Evolutionary conservation across 2,797 vertebrate genomes (phyloP), one percentile per base, ranked within the genome.

Genomic region (Cercopithecus mitis): DNA sequence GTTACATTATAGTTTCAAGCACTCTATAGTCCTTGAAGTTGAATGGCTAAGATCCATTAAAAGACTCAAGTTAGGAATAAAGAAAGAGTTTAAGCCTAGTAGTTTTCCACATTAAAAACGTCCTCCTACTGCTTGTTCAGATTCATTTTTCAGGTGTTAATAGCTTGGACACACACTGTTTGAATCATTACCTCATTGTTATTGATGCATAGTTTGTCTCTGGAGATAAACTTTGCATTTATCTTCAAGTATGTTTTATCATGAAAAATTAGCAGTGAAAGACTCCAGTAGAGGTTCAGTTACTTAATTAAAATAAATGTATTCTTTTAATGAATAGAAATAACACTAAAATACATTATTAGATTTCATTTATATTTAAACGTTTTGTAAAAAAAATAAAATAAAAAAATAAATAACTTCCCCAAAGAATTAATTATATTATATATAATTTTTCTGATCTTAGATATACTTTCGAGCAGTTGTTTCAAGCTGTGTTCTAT

Each of bases 331-430:
- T 97, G 81, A 96, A 93, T 96, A 97, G 91, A 97, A 98, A 98
- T 98, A 98, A 98, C 84, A 67, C 96, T 89, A 98, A 98, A 98
- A 89, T 45, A 96, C 58, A 94, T 94, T 75, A 88, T 97, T 98
- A 98, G 81, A 98, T 98, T 97, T 97, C 98, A 98, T 97, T 98
- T 98, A 91, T 98, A 97, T 97, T 98, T 98, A 97, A 98, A 83
- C 30, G 5, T 81, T 77, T 73, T 41, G 7, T 43, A 8, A 43
- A 24, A 24, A 14, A 27, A 20, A 92, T 10, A 19, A 70, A 15
- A 67, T 22, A 72, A 91, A 30, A 36, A 24, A 9, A 70, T 36
- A 41, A 93, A 50, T 5, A 36, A 97, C 98, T 97, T 98, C 97
- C 92, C 97, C 88, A 39, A 98, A 98, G 97, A 98, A 98, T 98